Evolutionary conservation across 2,113 vertebrate genomes (phyloP).

Genomic region (Oryzias celebensis): DNA sequence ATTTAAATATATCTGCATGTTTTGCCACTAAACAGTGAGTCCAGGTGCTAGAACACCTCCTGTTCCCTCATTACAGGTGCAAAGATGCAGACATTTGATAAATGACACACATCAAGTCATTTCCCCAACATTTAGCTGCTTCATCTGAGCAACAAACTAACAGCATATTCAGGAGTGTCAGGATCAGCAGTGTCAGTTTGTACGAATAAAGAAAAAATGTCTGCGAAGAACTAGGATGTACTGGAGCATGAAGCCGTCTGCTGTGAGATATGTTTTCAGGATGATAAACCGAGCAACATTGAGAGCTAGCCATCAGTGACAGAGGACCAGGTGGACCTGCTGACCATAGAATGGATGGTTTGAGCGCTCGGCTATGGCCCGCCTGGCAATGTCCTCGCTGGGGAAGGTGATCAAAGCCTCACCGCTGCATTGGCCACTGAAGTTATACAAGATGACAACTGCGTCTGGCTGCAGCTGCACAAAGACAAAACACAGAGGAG

Average conservation of each 20-base stretch:
- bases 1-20: constrained; percentile 33
- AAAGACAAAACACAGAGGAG: not conserved
- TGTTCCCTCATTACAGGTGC: constrained; percentile 26
- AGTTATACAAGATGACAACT: constrained; percentile 86
- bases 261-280: constrained; percentile 3
- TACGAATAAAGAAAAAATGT: not conserved
- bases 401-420: constrained; percentile 89
- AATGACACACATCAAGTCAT: constrained; percentile 6
- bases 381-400: constrained; percentile 82
- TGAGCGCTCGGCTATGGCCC: constrained; percentile 82
- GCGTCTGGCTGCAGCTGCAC: constrained; percentile 85
- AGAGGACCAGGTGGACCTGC: constrained; percentile 80
- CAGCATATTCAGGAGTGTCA: constrained; percentile 37
- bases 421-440: constrained; percentile 88
- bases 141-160: constrained; percentile 24
- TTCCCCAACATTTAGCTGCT: constrained; percentile 10
- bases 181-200: constrained; percentile 7
- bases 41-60: constrained; percentile 13
- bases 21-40: constrained; percentile 25
- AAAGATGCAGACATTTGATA: constrained; percentile 12
- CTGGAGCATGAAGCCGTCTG: constrained; percentile 1
- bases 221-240: not conserved
- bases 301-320: constrained; percentile 65
- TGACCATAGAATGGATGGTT: constrained; percentile 79
- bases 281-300: not conserved